Evolutionary conservation across 2,888 invertebrate genomes (phyloP).

Genomic region (Scaptomyza polygonia): DNA sequence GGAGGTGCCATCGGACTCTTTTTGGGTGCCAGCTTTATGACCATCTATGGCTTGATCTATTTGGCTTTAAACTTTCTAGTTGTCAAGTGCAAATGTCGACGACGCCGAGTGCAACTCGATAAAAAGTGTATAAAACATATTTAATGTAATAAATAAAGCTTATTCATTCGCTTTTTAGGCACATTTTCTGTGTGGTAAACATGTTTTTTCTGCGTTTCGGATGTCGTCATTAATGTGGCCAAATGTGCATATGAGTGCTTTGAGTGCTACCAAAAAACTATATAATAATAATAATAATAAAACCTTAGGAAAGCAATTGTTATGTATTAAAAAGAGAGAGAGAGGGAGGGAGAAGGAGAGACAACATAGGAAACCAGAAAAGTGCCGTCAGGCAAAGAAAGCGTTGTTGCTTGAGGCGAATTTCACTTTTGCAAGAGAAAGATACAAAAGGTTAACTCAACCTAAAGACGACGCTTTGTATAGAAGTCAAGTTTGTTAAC

Average conservation of each 20-base stretch:
- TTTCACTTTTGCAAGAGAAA: conserved; percentile 70
- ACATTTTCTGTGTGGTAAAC: too few relatives aligned
- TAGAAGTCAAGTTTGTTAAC: too few relatives aligned
- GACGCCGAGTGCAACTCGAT: neutral
- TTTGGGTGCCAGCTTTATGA: conserved; percentile 83
- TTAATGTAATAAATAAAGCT: neutral
- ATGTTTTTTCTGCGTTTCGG: conserved; percentile 33
- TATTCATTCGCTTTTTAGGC: neutral
- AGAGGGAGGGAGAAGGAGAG: neutral
- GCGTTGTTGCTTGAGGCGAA: conserved; percentile 48
- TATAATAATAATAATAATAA: conserved; percentile 24
- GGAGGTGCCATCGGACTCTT: conserved; percentile 83
- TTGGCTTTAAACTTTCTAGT: conserved; percentile 51
- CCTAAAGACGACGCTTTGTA: conserved; percentile 8
- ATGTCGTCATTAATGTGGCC: conserved; percentile 32
- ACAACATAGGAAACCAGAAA: conserved; percentile 66
- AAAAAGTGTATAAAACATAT: neutral
- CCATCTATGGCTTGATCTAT: conserved; percentile 68
- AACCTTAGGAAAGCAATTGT: conserved; percentile 49
- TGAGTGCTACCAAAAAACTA: conserved; percentile 13
- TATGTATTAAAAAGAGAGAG: conserved; percentile 21
- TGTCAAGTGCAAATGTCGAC: conserved; percentile 41
- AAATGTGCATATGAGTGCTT: conserved; percentile 31
- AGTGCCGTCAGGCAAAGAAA: conserved; percentile 58
- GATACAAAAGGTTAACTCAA: neutral